Conservation (phyloP, 2,888 invertebrate species). For the Leptopilina syphax region DNA sequence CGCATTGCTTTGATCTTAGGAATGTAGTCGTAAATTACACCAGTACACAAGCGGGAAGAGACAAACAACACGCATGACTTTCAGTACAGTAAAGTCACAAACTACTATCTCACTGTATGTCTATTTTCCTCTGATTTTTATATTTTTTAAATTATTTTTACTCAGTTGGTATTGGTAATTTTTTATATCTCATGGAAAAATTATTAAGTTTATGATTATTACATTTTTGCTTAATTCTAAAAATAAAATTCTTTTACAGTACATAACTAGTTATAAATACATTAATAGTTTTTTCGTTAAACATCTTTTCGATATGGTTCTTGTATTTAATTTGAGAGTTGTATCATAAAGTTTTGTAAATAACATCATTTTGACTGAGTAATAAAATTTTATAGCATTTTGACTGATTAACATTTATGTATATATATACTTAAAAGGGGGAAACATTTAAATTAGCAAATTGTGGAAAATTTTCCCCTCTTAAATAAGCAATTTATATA, state of each 20-base stretch:
- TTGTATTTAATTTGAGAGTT: no score
- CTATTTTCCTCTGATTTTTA: background rate
- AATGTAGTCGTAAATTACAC: background rate
- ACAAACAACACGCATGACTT: background rate
- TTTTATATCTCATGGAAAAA: background rate
- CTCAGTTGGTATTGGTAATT: background rate
- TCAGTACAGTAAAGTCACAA: background rate
- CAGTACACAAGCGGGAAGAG: background rate
- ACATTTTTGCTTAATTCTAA: no score
- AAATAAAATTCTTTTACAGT: no score
- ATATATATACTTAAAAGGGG: background rate
- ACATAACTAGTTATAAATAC: no score
- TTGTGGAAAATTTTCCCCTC: background rate
- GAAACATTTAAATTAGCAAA: background rate
- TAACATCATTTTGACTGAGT: no score
- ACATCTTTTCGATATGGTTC: no score
- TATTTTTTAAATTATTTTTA: background rate
- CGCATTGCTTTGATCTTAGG: background rate
- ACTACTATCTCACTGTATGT: background rate
- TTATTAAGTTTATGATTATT: no score
- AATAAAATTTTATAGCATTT: background rate
- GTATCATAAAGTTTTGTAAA: no score
- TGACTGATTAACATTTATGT: background rate
- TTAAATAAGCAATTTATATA: background rate
- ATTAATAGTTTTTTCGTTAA: no score